Evolutionary conservation across 1,140 invertebrate species (phyloP), one percentile per base, ranked within the genome.

Genomic region (Pemphigus obesinymphae): DNA sequence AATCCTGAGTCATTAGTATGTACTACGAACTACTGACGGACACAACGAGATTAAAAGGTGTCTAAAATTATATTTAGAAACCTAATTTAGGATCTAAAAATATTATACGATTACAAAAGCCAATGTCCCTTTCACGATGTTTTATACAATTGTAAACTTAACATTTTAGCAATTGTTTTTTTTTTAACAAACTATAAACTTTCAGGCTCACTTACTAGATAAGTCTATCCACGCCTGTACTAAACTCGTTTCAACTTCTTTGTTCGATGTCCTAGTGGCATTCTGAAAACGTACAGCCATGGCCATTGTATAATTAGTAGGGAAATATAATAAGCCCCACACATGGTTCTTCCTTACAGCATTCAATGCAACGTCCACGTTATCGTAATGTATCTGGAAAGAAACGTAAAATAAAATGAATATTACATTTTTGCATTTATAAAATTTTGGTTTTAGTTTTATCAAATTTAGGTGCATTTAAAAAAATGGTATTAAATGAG

Each of bases 181-280:
- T 23, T 75, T 48, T 75, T 29, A 34, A 53, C 72, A 48, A n/a
- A n/a, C n/a, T n/a, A 20, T 11, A 75, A 76, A 53, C 53, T 37
- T 76, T 43, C 29, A 26, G 40, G n/a, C n/a, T 40, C 13, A 84
- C 83, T 84, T 88, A 93, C 92, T 95, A 55, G 95, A 96, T 92
- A 95, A 96, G 87, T 97, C 96, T 76, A 96, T 89, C 91, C 93
- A 94, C 26, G 97, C 92, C 85, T 92, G 89, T 45, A 97, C 91
- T 84, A 93, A 92, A 75, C 95, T 95, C 68, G 91, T 91, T 66
- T 92, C 90, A 13, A 97, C 88, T 15, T 94, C 94, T 83, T 92
- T 92, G 61, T 93, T 91, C 83, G 93, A 91, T 1, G 92, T 90
- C 73, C 90, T 89, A 75, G 89, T 89, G 48, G 93, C 92, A 53